phyloP scores from a whole-genome alignment of 2,888 invertebrate genomes.

The Acanthopleura granulata region DNA sequence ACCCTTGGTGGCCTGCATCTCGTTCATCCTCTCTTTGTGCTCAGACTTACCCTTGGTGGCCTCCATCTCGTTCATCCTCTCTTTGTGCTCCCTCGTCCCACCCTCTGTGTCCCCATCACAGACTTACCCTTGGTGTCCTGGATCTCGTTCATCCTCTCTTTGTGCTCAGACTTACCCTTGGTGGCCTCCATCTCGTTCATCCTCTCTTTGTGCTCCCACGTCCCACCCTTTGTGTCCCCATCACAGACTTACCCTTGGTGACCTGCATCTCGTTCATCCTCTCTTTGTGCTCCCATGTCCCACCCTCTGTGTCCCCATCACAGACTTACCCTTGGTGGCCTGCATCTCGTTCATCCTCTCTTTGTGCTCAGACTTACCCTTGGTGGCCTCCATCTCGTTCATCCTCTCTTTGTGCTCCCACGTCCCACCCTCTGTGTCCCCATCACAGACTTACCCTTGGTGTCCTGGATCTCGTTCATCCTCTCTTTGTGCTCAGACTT shows the following conservation, averaged over 20 bases:
- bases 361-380: too few species aligned
- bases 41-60: conserved; percentile 81
- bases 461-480: too few species aligned
- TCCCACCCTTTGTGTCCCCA: conserved; percentile 90
- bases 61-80: conserved; percentile 79
- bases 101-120: conserved; percentile 94
- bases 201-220: conserved; percentile 92
- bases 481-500: too few species aligned
- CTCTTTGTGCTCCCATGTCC: conserved; percentile 93
- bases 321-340: conserved; percentile 99
- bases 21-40: conserved; percentile 79
- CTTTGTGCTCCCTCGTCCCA: conserved; percentile 93
- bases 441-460: too few species aligned
- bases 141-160: conserved; percentile 79
- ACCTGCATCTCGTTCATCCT: conserved; percentile 82
- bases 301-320: conserved; percentile 90
- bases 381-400: too few species aligned
- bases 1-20: too few species aligned
- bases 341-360: conserved; percentile 74
- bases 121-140: conserved; percentile 92
- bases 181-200: conserved; percentile 82
- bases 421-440: conserved; percentile 89
- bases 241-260: conserved; percentile 87
- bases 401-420: too few species aligned
- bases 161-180: conserved; percentile 79